Evolutionary conservation across 2,113 vertebrate genomes (phyloP).

Genomic region (Amblyornis subalaris): DNA sequence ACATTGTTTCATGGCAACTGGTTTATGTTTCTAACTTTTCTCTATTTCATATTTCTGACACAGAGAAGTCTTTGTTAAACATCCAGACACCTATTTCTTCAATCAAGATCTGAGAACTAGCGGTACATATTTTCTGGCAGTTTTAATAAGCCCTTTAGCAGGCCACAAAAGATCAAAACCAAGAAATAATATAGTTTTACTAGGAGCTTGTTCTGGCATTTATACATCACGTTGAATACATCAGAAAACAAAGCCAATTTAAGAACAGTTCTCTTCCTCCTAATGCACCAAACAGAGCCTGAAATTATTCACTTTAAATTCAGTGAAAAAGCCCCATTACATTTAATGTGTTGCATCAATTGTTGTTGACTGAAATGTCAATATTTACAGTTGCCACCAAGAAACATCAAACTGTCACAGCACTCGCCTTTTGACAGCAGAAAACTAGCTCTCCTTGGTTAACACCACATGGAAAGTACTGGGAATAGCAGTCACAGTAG

Average conservation of each 20-base stretch:
- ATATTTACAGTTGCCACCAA: constrained; percentile 38
- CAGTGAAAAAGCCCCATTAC: constrained; percentile 5
- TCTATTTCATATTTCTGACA: background rate
- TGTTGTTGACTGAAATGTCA: constrained; percentile 28
- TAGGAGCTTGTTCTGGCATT: background rate
- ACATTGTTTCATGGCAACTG: background rate
- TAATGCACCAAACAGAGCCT: background rate
- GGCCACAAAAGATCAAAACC: background rate
- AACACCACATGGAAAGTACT: background rate
- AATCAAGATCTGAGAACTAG: background rate
- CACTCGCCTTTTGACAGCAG: background rate
- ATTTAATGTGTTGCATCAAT: constrained; percentile 1
- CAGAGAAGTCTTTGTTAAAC: background rate
- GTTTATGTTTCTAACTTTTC: background rate
- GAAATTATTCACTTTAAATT: constrained; percentile 37
- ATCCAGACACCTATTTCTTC: background rate
- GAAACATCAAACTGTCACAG: background rate
- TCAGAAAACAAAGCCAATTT: background rate
- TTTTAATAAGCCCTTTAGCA: background rate
- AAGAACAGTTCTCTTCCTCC: background rate
- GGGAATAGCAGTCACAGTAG: constrained; percentile 30
- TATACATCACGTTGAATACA: background rate
- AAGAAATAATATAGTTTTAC: background rate
- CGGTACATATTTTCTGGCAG: background rate
- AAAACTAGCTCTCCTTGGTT: background rate